Base-by-base conservation (phyloP, 2,797 vertebrate genomes). In the Crax fasciolata region DNA sequence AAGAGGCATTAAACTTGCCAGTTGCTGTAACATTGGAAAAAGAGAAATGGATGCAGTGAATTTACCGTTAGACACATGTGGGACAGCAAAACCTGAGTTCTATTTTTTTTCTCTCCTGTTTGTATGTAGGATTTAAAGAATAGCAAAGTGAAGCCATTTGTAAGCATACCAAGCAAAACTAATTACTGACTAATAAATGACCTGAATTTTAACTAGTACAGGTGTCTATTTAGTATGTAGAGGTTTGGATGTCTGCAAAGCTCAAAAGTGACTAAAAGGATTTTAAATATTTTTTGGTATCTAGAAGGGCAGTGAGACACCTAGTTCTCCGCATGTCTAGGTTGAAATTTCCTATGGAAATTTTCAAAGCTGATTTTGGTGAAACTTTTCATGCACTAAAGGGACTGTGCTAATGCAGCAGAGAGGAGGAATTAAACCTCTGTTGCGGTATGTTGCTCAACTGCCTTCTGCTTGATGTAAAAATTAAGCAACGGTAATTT, bases 371-470 rank as follows among this genome's bases (percentile, higher is more conserved):
- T 58, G 15, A 13, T 58, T 80, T 62, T 87, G 24, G 14, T 51
- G 35, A 65, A 11, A 35, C 16, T 81, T 63, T 54, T 52, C 25
- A 38, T 32, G 17, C 14, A 8, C 32, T 58, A 48, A 71, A 66
- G 8, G 13, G 61, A 17, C 44, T 27, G 2, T 59, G 21, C 28
- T 73, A 58, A 57, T 63, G 39, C 75, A 52, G 9, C 18, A 5
- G 35, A 54, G 17, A 39, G 35, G 13, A 72, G 39, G 83, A 80
- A 63, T 28, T 41, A 62, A 76, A 62, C 49, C 32, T 68, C 18
- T 0, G 0, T 73, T 59, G 46, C 25, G 35, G 19, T 43, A 9
- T 30, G 17, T 74, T 61, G 14, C 23, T 84, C 0, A 1, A 6
- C 18, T 88, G 44, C 63, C 27, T 84, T 86, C 27, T 84, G 24